phyloP scores from a whole-genome alignment of 2,888 invertebrate species.

The Folsomia candida region DNA sequence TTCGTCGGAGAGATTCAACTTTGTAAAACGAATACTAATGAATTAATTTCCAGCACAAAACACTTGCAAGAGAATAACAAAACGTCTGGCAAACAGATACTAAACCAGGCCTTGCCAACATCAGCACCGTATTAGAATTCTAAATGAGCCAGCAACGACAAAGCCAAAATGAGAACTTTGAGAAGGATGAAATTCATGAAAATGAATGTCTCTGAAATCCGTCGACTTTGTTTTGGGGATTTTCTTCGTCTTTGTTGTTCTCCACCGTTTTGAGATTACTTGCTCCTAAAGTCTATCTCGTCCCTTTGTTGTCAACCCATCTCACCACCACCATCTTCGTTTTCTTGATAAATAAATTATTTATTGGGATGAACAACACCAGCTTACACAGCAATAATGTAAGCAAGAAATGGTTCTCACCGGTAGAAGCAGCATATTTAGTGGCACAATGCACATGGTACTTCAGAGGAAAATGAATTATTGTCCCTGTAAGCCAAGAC shows the following conservation, averaged over 20 bases:
- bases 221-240: conserved; percentile 18
- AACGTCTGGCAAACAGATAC: conserved; percentile 42
- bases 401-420: too few species aligned
- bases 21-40: conserved; percentile 46
- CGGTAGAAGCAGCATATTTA: too few species aligned
- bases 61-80: conserved; percentile 42
- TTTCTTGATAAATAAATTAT: too few species aligned
- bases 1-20: conserved; percentile 9
- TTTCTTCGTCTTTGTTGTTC: conserved; percentile 20
- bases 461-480: conserved; percentile 8
- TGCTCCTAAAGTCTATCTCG: not conserved
- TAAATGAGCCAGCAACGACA: conserved; percentile 37
- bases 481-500: not conserved
- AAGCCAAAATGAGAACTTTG: conserved; percentile 33
- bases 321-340: too few species aligned
- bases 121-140: conserved; percentile 41
- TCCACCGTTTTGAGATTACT: not conserved
- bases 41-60: conserved; percentile 39
- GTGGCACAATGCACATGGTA: too few species aligned
- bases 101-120: conserved; percentile 39
- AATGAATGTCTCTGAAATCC: conserved; percentile 36
- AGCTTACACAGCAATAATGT: too few species aligned
- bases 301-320: not conserved
- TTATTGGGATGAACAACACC: too few species aligned
- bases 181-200: conserved; percentile 37